Evolutionary conservation across 2,888 invertebrate species (phyloP).

Genomic region (Tryphoninae sp.): DNA sequence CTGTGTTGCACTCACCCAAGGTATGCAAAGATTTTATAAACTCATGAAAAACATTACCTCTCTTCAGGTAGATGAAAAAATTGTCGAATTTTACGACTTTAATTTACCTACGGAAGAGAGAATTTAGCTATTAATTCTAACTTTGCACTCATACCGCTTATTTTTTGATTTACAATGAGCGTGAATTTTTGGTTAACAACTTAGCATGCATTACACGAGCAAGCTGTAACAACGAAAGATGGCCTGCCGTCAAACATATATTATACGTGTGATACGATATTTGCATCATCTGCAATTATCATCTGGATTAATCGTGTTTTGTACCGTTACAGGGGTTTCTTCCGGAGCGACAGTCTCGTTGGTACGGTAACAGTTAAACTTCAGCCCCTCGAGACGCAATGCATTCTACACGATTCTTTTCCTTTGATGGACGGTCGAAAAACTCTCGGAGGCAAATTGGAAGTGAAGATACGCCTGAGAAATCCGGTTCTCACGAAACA

Average conservation of each 20-base stretch:
- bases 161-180: conserved; percentile 33
- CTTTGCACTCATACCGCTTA: conserved; percentile 26
- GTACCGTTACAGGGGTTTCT: conserved; percentile 91
- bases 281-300: background rate
- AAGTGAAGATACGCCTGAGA: conserved; percentile 92
- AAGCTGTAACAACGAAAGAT: conserved; percentile 71
- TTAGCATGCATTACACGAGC: conserved; percentile 68
- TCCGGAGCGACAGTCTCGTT: conserved; percentile 92
- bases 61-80: conserved; percentile 4
- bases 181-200: conserved; percentile 30
- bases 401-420: conserved; percentile 94
- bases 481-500: conserved; percentile 95
- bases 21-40: conserved; percentile 73
- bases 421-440: conserved; percentile 96
- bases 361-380: conserved; percentile 93
- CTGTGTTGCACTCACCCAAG: conserved; percentile 81
- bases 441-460: conserved; percentile 93
- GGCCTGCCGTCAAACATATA: conserved; percentile 26
- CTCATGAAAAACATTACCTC: conserved; percentile 25
- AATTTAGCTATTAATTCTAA: background rate
- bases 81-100: conserved; percentile 10
- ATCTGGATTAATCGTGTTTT: conserved; percentile 18
- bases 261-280: background rate
- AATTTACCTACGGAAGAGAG: background rate
- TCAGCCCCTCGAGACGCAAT: conserved; percentile 93